Percentiles rank a stretch among this genome's conserved stretches.
Conservation (phyloP, 2,888 invertebrate genomes). For the Gari tellinella region DNA sequence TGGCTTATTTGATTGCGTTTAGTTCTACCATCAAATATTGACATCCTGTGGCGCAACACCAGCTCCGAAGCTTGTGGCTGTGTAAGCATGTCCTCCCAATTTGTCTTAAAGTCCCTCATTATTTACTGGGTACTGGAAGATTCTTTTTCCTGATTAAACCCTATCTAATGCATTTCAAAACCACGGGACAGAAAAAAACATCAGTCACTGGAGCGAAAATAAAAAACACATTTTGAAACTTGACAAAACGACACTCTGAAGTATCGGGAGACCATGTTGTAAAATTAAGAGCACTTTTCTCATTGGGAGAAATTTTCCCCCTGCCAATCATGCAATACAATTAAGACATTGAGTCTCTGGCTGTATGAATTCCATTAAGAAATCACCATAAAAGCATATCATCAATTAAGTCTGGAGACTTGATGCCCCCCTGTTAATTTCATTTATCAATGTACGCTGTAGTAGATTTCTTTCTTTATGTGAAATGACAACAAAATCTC, state of each 20-base stretch:
- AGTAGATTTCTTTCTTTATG: constrained; percentile 50
- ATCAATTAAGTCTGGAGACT: constrained; percentile 53
- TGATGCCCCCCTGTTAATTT: constrained; percentile 60
- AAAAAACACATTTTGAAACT: too few relatives aligned
- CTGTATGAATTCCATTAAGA: constrained; percentile 64
- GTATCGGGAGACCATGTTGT: constrained; percentile 31
- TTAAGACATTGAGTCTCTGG: constrained; percentile 47
- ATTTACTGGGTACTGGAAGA: too few relatives aligned
- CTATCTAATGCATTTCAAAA: too few relatives aligned
- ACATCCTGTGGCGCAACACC: too few relatives aligned
- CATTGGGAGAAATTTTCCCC: constrained; percentile 33
- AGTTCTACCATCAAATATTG: too few relatives aligned
- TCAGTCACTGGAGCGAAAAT: too few relatives aligned
- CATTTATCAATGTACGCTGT: constrained; percentile 55
- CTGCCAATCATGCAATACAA: constrained; percentile 53
- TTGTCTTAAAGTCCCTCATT: too few relatives aligned
- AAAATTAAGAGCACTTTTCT: constrained; percentile 43
- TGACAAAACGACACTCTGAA: constrained; percentile 15
- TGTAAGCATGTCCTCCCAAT: too few relatives aligned
- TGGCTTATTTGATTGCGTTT: too few relatives aligned
- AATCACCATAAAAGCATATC: constrained; percentile 65
- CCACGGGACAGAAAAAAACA: too few relatives aligned
- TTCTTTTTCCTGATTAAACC: too few relatives aligned
- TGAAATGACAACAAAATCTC: constrained; percentile 52
- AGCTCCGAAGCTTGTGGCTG: too few relatives aligned